Evolutionary conservation across 2,797 vertebrate genomes (phyloP).

Genomic region (Vespertilio murinus): DNA sequence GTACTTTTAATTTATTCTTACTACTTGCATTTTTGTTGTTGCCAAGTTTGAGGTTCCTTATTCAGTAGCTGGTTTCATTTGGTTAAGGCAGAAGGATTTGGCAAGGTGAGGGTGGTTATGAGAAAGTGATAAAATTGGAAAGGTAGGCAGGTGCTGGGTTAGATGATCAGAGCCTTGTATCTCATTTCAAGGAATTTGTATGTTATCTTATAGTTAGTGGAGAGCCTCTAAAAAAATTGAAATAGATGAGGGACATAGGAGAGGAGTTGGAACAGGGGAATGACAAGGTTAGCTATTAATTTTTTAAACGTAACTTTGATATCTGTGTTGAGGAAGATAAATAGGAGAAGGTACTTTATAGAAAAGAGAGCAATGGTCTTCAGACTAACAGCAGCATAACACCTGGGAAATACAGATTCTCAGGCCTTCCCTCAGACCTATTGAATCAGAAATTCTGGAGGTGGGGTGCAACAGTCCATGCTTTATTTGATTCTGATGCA

Average conservation of each 20-base stretch:
- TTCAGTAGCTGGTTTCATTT: background rate
- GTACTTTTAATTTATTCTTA: background rate
- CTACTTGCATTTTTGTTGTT: background rate
- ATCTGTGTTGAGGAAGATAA: background rate
- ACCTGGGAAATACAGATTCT: background rate
- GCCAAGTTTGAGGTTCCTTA: background rate
- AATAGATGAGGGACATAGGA: background rate
- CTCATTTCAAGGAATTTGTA: constrained; percentile 11
- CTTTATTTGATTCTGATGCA: background rate
- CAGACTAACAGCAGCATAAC: background rate
- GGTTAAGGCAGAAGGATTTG: background rate
- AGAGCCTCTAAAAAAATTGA: constrained; percentile 3
- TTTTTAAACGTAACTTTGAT: constrained; percentile 19
- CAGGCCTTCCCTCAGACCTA: background rate
- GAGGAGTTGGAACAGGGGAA: background rate
- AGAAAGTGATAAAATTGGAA: background rate
- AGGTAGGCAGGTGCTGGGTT: background rate
- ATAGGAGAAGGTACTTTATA: background rate
- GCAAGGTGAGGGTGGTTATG: background rate
- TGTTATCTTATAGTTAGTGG: constrained; percentile 23
- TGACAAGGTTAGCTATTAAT: background rate
- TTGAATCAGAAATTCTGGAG: background rate
- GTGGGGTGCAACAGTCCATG: background rate
- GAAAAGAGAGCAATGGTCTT: background rate
- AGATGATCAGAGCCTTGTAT: background rate